Conservation (phyloP, 2,888 invertebrate species). For the Steinernema scapterisci region DNA sequence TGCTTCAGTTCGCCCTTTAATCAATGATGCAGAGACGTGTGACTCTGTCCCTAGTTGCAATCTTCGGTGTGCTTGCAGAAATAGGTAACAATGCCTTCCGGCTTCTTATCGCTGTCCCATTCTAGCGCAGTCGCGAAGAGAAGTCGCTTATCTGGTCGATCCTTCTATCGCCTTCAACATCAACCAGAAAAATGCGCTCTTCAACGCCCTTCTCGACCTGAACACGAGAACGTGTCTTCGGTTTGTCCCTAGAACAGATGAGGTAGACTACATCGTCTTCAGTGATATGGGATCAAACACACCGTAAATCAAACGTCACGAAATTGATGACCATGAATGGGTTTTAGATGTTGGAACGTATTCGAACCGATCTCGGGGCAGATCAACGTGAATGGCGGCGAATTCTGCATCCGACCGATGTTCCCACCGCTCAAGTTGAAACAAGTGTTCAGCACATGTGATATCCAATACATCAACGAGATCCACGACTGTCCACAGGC, state of each 20-base stretch:
- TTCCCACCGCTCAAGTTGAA: constrained; percentile 43
- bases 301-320: constrained; percentile 35
- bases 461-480: constrained; percentile 46
- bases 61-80: not conserved
- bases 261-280: constrained; percentile 47
- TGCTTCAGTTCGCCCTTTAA: not conserved
- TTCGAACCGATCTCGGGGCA: constrained; percentile 42
- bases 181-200: constrained; percentile 32
- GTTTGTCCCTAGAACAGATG: constrained; percentile 43
- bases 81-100: not conserved
- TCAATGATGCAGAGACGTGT: not conserved
- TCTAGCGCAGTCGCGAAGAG: not conserved
- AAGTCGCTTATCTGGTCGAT: constrained; percentile 21
- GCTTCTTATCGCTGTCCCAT: not conserved
- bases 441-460: constrained; percentile 46
- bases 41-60: not conserved
- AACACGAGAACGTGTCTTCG: constrained; percentile 41
- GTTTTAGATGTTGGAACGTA: constrained; percentile 47
- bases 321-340: not conserved
- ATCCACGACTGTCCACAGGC: constrained; percentile 44
- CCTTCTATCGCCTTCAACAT: constrained; percentile 5
- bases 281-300: constrained; percentile 44
- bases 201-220: constrained; percentile 36
- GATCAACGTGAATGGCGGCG: constrained; percentile 44
- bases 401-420: constrained; percentile 49